phyloP scores from a whole-genome alignment of 2,797 vertebrate genomes.

The Etheostoma nigrum region DNA sequence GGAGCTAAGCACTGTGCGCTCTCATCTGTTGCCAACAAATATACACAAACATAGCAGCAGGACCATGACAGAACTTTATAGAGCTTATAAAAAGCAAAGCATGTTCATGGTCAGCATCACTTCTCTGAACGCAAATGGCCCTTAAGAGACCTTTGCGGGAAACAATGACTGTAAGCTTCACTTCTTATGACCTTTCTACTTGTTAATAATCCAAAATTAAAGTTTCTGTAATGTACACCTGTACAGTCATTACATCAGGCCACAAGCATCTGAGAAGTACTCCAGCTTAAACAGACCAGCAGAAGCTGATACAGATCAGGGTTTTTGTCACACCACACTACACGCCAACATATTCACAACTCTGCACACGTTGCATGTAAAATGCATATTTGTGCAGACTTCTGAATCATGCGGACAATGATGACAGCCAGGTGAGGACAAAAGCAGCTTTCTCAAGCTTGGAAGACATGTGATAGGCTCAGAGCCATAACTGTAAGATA shows the following conservation, averaged over 20 bases:
- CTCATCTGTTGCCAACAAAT: conserved; percentile 68
- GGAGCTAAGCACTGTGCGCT: conserved; percentile 44
- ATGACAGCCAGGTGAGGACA: conserved; percentile 39
- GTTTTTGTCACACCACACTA: background rate
- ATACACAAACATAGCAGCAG: conserved; percentile 44
- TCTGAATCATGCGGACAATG: conserved; percentile 21
- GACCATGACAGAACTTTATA: conserved; percentile 39
- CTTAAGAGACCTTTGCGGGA: conserved; percentile 19
- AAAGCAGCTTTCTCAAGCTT: conserved; percentile 21
- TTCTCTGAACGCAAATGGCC: conserved; percentile 30
- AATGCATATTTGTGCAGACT: conserved; percentile 36
- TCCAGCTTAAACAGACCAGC: conserved; percentile 34
- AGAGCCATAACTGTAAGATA: conserved; percentile 35
- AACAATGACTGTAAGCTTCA: conserved; percentile 13
- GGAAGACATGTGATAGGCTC: conserved; percentile 40
- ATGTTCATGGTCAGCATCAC: conserved; percentile 36
- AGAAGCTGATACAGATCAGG: conserved; percentile 35
- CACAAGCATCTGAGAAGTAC: conserved; percentile 25
- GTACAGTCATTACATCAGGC: conserved; percentile 30
- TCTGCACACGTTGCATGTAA: background rate
- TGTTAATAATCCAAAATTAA: conserved; percentile 14
- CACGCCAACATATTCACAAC: conserved; percentile 18
- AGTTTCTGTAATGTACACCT: conserved; percentile 33
- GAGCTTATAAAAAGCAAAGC: conserved; percentile 38
- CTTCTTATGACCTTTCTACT: conserved; percentile 2